Conservation (phyloP, 1,140 invertebrate genomes). For the Pinna nobilis region DNA sequence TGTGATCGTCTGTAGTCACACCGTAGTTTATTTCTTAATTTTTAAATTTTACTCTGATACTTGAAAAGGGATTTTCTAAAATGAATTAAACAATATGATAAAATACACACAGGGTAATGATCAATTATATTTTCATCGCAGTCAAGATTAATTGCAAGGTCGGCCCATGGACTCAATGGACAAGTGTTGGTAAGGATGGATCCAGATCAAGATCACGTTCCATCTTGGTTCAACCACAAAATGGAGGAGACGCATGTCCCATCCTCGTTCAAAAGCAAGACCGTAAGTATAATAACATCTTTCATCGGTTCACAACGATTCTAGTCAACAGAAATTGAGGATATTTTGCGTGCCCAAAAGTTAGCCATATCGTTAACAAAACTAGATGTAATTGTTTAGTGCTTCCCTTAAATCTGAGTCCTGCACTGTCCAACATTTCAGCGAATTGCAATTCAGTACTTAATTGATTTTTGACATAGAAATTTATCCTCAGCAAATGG, state of each 20-base stretch:
- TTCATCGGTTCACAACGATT: not conserved
- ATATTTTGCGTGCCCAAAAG: not conserved
- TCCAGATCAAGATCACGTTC: not conserved
- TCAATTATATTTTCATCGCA: not conserved
- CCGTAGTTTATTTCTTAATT: too few species aligned
- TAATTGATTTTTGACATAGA: too few species aligned
- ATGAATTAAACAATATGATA: too few species aligned
- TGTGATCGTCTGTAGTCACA: too few species aligned
- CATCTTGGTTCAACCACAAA: not conserved
- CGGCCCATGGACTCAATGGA: not conserved
- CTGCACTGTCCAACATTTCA: not conserved
- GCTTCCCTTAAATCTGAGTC: not conserved
- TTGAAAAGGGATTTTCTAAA: too few species aligned
- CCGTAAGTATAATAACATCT: not conserved
- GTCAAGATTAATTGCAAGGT: not conserved
- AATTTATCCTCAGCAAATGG: too few species aligned
- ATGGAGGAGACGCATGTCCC: not conserved
- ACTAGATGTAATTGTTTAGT: not conserved
- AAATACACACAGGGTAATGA: too few species aligned
- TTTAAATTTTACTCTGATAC: too few species aligned
- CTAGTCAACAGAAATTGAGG: not conserved
- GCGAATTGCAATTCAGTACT: too few species aligned
- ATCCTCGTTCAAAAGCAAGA: not conserved
- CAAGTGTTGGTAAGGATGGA: not conserved
- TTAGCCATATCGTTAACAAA: not conserved